phyloP scores from a whole-genome alignment of 2,888 invertebrate species.

The Sympetrum striolatum region DNA sequence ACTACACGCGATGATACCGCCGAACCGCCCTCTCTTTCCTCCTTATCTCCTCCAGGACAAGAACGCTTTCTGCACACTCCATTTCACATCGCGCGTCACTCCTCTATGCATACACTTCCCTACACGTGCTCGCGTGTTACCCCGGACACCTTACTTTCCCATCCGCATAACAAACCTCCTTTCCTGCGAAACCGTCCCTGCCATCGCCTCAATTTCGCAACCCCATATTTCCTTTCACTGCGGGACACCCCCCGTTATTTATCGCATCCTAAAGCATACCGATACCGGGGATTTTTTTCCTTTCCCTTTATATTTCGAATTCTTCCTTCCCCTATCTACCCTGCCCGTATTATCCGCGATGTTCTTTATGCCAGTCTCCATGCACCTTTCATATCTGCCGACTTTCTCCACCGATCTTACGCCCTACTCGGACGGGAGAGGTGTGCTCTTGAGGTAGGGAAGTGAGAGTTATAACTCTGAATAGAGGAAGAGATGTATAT shows the following conservation, averaged over 20 bases:
- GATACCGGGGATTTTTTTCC: not conserved
- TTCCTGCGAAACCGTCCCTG: not conserved
- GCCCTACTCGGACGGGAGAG: not conserved
- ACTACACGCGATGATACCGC: too few relatives aligned
- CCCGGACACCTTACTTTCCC: too few relatives aligned
- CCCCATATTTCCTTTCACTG: not conserved
- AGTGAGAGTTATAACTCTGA: not conserved
- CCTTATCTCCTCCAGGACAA: too few relatives aligned
- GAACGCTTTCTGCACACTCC: too few relatives aligned
- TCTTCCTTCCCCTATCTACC: not conserved
- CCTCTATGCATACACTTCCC: too few relatives aligned
- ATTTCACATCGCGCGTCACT: too few relatives aligned
- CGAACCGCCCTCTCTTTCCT: too few relatives aligned
- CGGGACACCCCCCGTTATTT: not conserved
- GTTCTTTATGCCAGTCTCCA: not conserved
- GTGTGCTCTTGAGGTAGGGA: not conserved
- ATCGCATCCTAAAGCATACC: not conserved
- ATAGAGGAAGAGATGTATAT: not conserved
- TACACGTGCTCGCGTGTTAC: too few relatives aligned
- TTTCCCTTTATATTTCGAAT: not conserved
- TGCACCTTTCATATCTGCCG: not conserved
- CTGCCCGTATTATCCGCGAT: not conserved
- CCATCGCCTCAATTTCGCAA: not conserved
- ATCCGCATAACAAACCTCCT: too few relatives aligned
- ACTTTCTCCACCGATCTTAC: not conserved